Evolutionary conservation across 2,888 invertebrate genomes (phyloP).

Genomic region (Macaria notata): DNA sequence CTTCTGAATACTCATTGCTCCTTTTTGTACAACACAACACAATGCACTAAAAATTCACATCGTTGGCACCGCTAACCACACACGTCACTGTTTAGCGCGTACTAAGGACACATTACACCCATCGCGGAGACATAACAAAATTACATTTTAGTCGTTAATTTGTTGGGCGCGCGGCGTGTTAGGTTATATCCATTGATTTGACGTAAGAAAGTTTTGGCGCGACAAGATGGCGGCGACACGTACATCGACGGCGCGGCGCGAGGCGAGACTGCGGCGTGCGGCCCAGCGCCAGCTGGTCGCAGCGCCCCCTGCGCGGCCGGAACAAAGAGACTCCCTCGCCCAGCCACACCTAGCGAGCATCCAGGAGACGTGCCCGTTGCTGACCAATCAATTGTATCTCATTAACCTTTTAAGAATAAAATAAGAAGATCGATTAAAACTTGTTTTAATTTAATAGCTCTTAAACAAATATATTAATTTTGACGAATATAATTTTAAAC

Average conservation of each 20-base stretch:
- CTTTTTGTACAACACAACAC: constrained; percentile 46
- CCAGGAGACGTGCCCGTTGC: constrained; percentile 8
- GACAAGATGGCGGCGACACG: constrained; percentile 44
- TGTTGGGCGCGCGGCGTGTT: constrained; percentile 59
- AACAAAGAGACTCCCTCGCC: constrained; percentile 43
- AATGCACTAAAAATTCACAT: constrained; percentile 68
- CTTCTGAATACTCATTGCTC: constrained; percentile 79
- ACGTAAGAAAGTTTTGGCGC: constrained; percentile 77
- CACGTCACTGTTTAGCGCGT: constrained; percentile 55
- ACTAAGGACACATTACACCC: constrained; percentile 48
- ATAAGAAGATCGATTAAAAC: no score
- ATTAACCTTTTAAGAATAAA: no score
- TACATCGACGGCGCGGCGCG: constrained; percentile 40
- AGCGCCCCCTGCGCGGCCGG: constrained; percentile 49
- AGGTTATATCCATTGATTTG: constrained; percentile 82
- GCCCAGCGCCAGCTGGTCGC: constrained; percentile 48
- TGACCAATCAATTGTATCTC: no score
- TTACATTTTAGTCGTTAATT: constrained; percentile 62
- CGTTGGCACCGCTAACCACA: constrained; percentile 53
- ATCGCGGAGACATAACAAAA: constrained; percentile 49
- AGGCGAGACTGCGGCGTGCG: constrained; percentile 55
- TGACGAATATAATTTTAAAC: no score
- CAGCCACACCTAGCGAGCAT: constrained; percentile 52
- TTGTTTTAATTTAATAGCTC: no score
- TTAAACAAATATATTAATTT: no score